Conservation (phyloP, 2,113 vertebrate genomes). For the Hyperoodon ampullatus region DNA sequence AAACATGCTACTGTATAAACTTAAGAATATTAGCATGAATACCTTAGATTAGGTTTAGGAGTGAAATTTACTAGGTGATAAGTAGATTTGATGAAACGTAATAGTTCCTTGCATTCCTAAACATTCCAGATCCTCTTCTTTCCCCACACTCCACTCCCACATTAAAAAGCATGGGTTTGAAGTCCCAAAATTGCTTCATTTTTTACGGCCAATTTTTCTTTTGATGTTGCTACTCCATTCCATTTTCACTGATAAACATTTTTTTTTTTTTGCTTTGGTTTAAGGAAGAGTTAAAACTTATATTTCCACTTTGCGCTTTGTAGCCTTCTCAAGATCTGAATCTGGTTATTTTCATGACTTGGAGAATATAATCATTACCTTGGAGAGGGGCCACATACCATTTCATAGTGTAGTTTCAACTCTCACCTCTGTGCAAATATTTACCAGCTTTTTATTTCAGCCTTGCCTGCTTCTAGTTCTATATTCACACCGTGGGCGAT, state of each 20-base stretch:
- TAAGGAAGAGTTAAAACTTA: constrained; percentile 8
- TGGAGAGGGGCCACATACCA: not conserved
- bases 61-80: not conserved
- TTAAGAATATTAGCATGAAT: not conserved
- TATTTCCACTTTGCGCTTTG: constrained; percentile 29
- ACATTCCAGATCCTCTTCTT: not conserved
- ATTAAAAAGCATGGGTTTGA: constrained; percentile 1
- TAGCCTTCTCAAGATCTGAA: not conserved
- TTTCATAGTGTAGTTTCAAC: not conserved
- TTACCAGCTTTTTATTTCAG: constrained; percentile 32
- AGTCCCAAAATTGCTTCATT: not conserved
- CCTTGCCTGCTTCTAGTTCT: not conserved
- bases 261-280: constrained; percentile 2
- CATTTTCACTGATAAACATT: not conserved
- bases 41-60: constrained; percentile 9
- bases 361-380: not conserved
- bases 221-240: not conserved
- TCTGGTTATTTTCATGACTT: not conserved
- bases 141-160: not conserved
- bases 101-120: constrained; percentile 13
- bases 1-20: not conserved
- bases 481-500: not conserved
- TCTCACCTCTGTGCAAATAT: constrained; percentile 14
- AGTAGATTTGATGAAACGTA: constrained; percentile 12
- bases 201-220: not conserved